Evolutionary conservation across 1,140 invertebrate genomes (phyloP).

Genomic region (Uloborus diversus): DNA sequence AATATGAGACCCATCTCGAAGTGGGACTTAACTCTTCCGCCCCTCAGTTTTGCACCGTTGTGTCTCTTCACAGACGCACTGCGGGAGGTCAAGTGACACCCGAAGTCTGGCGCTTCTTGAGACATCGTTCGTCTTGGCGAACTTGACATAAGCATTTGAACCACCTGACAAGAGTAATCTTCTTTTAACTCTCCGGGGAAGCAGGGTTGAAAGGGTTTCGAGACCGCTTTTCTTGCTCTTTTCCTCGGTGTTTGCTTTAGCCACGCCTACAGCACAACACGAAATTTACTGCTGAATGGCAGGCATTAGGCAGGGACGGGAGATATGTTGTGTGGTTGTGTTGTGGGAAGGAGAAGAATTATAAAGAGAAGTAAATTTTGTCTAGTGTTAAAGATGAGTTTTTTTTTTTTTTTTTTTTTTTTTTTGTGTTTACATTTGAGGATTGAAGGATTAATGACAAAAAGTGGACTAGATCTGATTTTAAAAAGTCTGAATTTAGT

Average conservation of each 20-base stretch:
- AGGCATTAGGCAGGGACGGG: too few relatives aligned
- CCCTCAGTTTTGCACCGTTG: neutral
- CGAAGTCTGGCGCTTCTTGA: neutral
- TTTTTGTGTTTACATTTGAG: too few relatives aligned
- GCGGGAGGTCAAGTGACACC: constrained; percentile 9
- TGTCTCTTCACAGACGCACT: neutral
- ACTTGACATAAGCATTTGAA: constrained; percentile 22
- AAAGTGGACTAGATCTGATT: too few relatives aligned
- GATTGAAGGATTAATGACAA: too few relatives aligned
- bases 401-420: too few relatives aligned
- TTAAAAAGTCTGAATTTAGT: too few relatives aligned
- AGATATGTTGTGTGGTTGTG: too few relatives aligned
- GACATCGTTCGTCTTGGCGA: constrained; percentile 6
- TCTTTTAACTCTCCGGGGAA: neutral
- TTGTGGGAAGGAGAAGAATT: too few relatives aligned
- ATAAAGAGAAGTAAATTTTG: too few relatives aligned
- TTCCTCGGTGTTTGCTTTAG: neutral
- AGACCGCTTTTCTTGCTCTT: neutral
- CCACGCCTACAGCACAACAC: too few relatives aligned
- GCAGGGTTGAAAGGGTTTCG: neutral
- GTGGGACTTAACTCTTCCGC: neutral
- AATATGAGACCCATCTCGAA: neutral
- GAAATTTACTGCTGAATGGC: too few relatives aligned
- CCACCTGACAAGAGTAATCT: constrained; percentile 1
- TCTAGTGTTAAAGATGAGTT: too few relatives aligned